Evolutionary conservation across 2,888 invertebrate genomes (phyloP).

Genomic region (Dioctria rufipes): DNA sequence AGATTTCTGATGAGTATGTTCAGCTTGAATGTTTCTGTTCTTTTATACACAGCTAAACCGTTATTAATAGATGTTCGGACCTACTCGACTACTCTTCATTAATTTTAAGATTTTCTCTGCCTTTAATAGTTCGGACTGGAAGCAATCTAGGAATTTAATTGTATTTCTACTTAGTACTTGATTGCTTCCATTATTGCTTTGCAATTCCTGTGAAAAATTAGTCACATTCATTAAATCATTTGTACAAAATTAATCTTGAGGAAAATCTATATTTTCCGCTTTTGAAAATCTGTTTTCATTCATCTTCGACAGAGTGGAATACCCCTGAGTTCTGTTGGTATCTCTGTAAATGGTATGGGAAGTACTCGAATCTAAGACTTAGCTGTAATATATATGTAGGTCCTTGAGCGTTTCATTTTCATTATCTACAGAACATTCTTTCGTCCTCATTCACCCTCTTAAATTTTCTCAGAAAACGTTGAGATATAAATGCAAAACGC

Average conservation of each 20-base stretch:
- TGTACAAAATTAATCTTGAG: not conserved
- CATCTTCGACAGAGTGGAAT: not conserved
- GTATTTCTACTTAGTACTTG: not conserved
- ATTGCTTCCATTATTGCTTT: slow-evolving; percentile 1
- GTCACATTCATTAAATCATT: not conserved
- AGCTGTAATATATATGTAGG: no score
- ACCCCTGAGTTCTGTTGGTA: no score
- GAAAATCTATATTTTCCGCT: not conserved
- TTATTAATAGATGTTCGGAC: not conserved
- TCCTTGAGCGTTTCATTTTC: no score
- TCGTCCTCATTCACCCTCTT: no score
- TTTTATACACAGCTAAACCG: not conserved
- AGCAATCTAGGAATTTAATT: not conserved
- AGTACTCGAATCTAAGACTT: not conserved
- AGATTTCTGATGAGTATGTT: not conserved
- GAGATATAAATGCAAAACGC: not conserved
- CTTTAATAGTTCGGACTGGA: no score
- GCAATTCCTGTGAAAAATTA: not conserved
- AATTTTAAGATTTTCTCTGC: no score
- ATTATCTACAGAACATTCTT: no score
- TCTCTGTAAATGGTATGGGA: not conserved
- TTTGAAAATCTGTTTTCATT: not conserved
- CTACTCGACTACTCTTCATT: no score
- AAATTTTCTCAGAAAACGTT: not conserved
- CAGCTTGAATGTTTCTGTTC: not conserved